phyloP scores from a whole-genome alignment of 2,113 vertebrate species.

The Myrmecophaga tridactyla region DNA sequence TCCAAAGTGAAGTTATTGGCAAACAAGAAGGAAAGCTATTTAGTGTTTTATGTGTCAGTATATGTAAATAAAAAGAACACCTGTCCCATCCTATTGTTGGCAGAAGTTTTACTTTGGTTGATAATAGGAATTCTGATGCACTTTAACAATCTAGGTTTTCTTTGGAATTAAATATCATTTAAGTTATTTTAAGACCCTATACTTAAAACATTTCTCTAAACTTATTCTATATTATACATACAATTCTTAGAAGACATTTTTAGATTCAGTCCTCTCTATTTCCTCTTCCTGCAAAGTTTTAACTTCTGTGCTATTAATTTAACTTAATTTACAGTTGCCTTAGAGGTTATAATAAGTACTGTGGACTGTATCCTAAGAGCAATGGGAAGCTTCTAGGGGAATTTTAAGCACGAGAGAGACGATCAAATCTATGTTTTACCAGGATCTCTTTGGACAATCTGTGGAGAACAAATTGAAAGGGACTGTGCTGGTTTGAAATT shows the following conservation, averaged over 20 bases:
- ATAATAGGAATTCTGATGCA: slow-evolving; percentile 31
- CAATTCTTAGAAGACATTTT: slow-evolving; percentile 32
- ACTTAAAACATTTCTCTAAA: slow-evolving; percentile 45
- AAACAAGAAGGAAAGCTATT: slow-evolving; percentile 6
- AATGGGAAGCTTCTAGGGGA: background rate
- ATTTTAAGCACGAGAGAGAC: background rate
- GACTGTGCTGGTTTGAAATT: no score
- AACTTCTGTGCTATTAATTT: slow-evolving; percentile 10
- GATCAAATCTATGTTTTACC: background rate
- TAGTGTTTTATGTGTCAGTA: slow-evolving; percentile 16
- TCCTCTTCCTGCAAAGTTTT: slow-evolving; percentile 24
- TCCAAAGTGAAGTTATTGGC: background rate
- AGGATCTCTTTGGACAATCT: background rate
- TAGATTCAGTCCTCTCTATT: background rate
- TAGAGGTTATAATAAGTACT: background rate
- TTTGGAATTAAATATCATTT: slow-evolving; percentile 11
- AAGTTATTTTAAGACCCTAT: slow-evolving; percentile 26
- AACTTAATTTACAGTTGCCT: background rate
- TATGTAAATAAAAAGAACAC: slow-evolving; percentile 13
- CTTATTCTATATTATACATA: slow-evolving; percentile 33
- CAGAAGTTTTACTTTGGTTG: slow-evolving; percentile 40
- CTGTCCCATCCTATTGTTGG: background rate
- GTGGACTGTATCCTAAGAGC: background rate
- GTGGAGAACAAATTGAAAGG: background rate
- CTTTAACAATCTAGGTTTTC: slow-evolving; percentile 40